Evolutionary conservation across 2,888 invertebrate species (phyloP), one percentile per base, ranked within the genome.

Genomic region (Melikaiella ostensackeni): DNA sequence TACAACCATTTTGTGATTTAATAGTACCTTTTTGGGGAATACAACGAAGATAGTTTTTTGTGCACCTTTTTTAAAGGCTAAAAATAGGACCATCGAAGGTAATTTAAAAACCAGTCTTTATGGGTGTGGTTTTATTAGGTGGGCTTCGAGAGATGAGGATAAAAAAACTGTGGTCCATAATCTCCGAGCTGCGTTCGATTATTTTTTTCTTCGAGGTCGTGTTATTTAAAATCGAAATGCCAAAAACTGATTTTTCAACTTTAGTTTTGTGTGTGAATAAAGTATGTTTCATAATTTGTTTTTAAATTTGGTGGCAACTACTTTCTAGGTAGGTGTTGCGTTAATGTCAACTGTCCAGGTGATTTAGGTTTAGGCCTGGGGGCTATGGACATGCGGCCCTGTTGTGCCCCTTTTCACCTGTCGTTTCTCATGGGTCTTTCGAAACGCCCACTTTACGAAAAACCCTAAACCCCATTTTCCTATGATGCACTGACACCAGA

Each of bases 401-500:
- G 57, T 46, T 77, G 75, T 76, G 79, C 77, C 81, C 81, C 80
- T 81, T 76, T 80, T 81, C 85, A 86, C 85, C 83, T 84, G 86
- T 84, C 77, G 73, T 75, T 57, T 80, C 78, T 74, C 79, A 82
- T 79, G 77, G 70, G 78, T 74, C 73, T 79, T 80, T 80, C 77
- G 64, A 78, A 77, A 79, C 78, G 70, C 66, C 42, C 24, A 70
- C 64, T 75, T 35, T 27, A 70, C 16, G n/a, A 70, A 70, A 70
- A 50, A 24, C 75, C 30, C 74, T 33, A 27, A 33, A 59, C 55
- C 61, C 35, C 64, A 62, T 76, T 64, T 76, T 63, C 19, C 55
- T 42, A 38, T 16, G 27, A 27, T 27, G 66, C 66, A 42, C n/a
- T 42, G 42, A 16, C 70, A 27, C 64, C 8, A 16, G 16, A 42